Percentiles rank a stretch among this genome's conserved stretches.
phyloP scores from a whole-genome alignment of 2,888 invertebrate genomes.

The Drosophila maculinotata region DNA sequence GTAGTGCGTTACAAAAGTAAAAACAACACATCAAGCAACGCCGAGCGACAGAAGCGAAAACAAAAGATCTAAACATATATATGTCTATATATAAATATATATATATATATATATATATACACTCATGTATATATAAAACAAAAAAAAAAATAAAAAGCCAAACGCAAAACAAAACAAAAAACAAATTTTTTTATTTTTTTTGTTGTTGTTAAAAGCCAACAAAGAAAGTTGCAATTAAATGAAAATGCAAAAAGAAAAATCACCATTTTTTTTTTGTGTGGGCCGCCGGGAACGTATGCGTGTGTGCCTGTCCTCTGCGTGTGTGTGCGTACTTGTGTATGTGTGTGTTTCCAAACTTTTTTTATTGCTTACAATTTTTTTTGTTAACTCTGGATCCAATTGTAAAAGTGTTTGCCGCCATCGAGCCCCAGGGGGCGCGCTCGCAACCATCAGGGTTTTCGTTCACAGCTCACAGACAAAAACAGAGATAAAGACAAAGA shows the following conservation, averaged over 20 bases:
- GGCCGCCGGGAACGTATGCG: slow-evolving; percentile 41
- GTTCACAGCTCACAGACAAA: slow-evolving; percentile 26
- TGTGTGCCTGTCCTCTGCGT: slow-evolving; percentile 26
- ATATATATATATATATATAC: slow-evolving; percentile 25
- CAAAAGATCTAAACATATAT: slow-evolving; percentile 21
- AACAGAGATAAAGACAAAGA: slow-evolving; percentile 1
- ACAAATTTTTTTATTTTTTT: slow-evolving; percentile 71
- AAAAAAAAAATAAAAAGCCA: slow-evolving; percentile 51
- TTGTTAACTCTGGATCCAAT: slow-evolving; percentile 1
- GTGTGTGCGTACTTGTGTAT: slow-evolving; percentile 12
- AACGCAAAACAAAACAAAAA: slow-evolving; percentile 67
- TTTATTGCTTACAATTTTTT: slow-evolving; percentile 14
- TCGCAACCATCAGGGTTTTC: slow-evolving; percentile 27
- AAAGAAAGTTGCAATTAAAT: slow-evolving; percentile 41
- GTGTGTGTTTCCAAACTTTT: slow-evolving; percentile 6
- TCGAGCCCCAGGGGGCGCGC: slow-evolving; percentile 39
- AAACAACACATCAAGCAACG: slow-evolving; percentile 39
- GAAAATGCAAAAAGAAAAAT: slow-evolving; percentile 17
- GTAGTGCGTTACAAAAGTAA: slow-evolving; percentile 70
- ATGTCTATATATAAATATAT: slow-evolving; percentile 29
- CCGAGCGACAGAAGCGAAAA: slow-evolving; percentile 30
- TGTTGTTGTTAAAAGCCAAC: slow-evolving; percentile 67
- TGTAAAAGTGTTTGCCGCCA: slow-evolving; percentile 14
- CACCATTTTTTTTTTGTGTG: slow-evolving; percentile 6
- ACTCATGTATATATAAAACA: slow-evolving; percentile 39